Base-by-base conservation (phyloP, 1,140 invertebrate genomes). In the Drosophila fuyamai region DNA sequence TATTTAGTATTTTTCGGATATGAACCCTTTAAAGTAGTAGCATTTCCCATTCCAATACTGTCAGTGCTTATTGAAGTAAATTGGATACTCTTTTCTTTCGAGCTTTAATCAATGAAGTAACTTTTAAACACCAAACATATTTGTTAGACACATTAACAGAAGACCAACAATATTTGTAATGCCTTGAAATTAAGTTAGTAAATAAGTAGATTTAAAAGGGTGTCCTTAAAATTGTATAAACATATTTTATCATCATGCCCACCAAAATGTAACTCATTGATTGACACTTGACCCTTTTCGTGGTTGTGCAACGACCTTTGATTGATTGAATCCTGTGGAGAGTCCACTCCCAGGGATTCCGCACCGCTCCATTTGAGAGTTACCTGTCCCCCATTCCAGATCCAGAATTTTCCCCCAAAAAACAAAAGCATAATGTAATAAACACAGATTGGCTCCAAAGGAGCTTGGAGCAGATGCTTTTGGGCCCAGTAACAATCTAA, bases 401-500 rank as follows among this genome's bases (percentile, higher is more conserved):
- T 12, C 36, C 9, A 32, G 12, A 46, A 27, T 23, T 18, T 13
- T 12, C 7, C 43, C 3, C 46, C 1, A 40, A 12, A 47, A 43
- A 48, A 41, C 38, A 35, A 53, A 36, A 74, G 55, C 60, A 59
- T 72, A 78, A 58, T 73, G 67, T 78, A 79, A 79, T 79, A 79
- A 79, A 79, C 76, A 79, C 76, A 79, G 75, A 79, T 79, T 79
- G 76, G 76, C 76, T 57, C 40, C 14, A n/a, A 10, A 46, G 55
- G 40, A 57, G 10, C 6, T 27, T 35, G 44, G 36, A 71, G 44
- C 36, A 50, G 53, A 43, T 58, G 51, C 43, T 56, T 56, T 54
- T 36, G 63, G 65, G 43, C 32, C 18, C 41, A 61, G 16, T 0
- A 29, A n/a, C 23, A 48, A 66, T 71, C 40, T 71, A 50, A 75